These are phyloP conservation scores for Sinodicranocentrus sp. DNA, from an alignment of 2,888 invertebrate genomes.

Conservation along the genomic window DNA sequence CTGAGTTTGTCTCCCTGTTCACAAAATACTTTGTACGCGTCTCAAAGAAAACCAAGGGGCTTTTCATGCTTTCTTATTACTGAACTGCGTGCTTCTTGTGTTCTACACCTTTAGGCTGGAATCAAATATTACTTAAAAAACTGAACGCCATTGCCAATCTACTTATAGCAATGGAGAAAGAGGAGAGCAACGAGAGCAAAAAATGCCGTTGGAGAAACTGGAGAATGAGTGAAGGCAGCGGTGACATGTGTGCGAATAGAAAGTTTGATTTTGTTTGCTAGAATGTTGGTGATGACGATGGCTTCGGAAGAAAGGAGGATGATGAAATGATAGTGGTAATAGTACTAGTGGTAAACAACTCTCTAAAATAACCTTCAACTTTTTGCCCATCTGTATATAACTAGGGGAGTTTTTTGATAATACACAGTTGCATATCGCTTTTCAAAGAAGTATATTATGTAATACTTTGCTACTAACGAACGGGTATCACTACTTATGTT, in stretches of 20 bases:
- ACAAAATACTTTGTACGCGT: not conserved
- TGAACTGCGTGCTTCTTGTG: not conserved
- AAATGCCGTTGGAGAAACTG: not conserved
- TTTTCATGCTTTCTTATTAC: not conserved
- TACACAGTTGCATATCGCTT: not conserved
- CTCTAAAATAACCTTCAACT: slow-evolving; percentile 2
- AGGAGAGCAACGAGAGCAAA: not conserved
- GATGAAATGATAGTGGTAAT: slow-evolving; percentile 13
- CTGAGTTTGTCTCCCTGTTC: not conserved
- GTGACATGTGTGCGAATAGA: slow-evolving; percentile 2
- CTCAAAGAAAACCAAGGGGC: not conserved
- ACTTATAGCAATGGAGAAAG: not conserved
- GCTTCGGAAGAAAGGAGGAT: not conserved
- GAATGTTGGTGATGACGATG: not conserved
- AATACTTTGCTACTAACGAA: no score
- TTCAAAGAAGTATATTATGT: no score
- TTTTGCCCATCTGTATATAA: not conserved
- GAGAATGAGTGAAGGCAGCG: not conserved
- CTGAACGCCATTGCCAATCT: not conserved
- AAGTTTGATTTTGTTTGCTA: not conserved
- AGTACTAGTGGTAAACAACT: not conserved
- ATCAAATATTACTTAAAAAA: not conserved
- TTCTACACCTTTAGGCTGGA: not conserved
- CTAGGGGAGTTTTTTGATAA: not conserved
- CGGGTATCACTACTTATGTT: no score